Evolutionary conservation across 2,888 invertebrate species (phyloP), one percentile per base, ranked within the genome.

Genomic region (Petrolisthes manimaculis): DNA sequence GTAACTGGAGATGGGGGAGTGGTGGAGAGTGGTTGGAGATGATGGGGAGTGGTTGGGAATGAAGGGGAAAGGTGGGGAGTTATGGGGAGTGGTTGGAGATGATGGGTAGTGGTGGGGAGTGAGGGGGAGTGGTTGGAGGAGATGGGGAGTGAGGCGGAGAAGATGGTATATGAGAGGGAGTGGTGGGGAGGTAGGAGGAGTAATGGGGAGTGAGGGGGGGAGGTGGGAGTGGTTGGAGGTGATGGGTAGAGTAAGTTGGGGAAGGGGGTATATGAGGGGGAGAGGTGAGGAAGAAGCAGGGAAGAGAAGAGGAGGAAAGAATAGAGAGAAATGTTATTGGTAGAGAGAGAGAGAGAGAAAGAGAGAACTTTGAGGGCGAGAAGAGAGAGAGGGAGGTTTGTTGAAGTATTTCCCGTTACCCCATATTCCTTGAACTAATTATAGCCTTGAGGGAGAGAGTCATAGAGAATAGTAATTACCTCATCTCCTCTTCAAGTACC

Each of bases 351-450:
- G n/a, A 77, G 77, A 37, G 77, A 37, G 78, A 18, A n/a, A 53
- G 78, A 51, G 78, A 53, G 78, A 53, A n/a, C 51, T 51, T 24
- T 51, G 53, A 61, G 71, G n/a, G n/a, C 9, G 71, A 71, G 9
- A 67, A 81, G 61, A 81, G 61, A 81, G 81, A 81, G 61, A 37
- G 67, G 2, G 81, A 37, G 67, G 54, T 51, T 78, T 53, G 78
- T 51, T 75, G 9, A 14, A 75, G 75, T 14, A 24, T 37, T 37
- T 37, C 37, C 37, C 37, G 37, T 37, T 37, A 37, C 37, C 37
- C 37, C 37, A 37, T 37, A 37, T 37, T 37, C 37, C 37, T 37
- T 37, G 37, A 37, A 37, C 37, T 37, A 37, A 37, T 37, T 37
- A 37, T 37, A 37, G 37, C 37, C 37, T 37, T 37, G 37, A 37